These are phyloP conservation scores for Salarias fasciatus DNA, from an alignment of 2,797 vertebrate genomes.

Conservation along the genomic window DNA sequence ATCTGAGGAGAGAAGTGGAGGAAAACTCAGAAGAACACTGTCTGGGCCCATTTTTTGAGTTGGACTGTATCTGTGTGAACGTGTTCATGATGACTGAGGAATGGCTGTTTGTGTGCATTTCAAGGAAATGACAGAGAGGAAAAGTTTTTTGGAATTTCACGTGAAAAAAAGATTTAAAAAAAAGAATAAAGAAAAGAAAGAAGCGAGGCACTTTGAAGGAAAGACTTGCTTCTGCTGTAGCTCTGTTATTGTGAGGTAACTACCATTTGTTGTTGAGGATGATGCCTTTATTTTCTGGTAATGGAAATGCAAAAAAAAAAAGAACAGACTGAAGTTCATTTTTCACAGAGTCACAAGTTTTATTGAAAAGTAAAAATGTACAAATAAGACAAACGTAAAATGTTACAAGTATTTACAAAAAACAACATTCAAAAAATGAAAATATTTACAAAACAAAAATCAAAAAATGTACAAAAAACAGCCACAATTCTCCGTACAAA, in stretches of 20 bases:
- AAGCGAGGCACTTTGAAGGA: slow-evolving; percentile 83
- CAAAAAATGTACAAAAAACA: too few species aligned
- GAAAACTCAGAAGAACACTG: slow-evolving; percentile 75
- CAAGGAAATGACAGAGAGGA: slow-evolving; percentile 30
- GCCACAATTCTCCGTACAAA: too few species aligned
- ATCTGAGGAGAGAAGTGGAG: slow-evolving; percentile 62
- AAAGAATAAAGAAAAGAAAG: slow-evolving; percentile 56
- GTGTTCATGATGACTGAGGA: slow-evolving; percentile 49
- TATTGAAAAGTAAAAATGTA: too few species aligned
- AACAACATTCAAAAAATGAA: too few species aligned
- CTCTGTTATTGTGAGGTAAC: slow-evolving; percentile 82
- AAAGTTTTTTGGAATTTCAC: slow-evolving; percentile 79
- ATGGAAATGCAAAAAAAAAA: slow-evolving; percentile 15
- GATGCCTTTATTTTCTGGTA: slow-evolving; percentile 67
- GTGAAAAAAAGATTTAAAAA: slow-evolving; percentile 74
- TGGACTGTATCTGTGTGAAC: slow-evolving; percentile 55
- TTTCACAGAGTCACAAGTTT: too few species aligned
- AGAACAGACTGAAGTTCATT: too few species aligned
- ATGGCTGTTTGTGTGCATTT: slow-evolving; percentile 50
- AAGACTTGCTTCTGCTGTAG: slow-evolving; percentile 85
- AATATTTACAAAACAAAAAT: too few species aligned
- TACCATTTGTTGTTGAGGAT: slow-evolving; percentile 63
- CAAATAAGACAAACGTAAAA: too few species aligned
- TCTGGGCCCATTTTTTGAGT: slow-evolving; percentile 75
- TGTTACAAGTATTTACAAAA: too few species aligned